phyloP scores from a whole-genome alignment of 2,113 vertebrate species.

The Promerops cafer region DNA sequence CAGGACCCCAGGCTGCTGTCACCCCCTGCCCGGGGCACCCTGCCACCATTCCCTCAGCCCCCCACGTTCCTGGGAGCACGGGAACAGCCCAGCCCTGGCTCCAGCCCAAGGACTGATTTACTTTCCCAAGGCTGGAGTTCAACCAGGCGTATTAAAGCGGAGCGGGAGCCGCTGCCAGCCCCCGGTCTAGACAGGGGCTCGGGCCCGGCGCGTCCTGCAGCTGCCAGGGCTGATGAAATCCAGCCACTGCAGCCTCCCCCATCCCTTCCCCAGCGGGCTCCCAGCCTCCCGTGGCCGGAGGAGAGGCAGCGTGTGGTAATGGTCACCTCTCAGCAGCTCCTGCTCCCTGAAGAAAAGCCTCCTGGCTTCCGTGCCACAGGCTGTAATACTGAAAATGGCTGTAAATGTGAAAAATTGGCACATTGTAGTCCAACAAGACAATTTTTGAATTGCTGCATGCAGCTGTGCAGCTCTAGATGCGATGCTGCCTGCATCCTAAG shows the following conservation, averaged over 20 bases:
- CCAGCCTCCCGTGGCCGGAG: not conserved
- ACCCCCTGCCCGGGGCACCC: accelerated
- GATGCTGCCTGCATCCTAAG: conserved; percentile 21
- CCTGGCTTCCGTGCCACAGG: conserved; percentile 38
- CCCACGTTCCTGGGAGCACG: accelerated
- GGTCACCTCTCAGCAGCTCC: conserved; percentile 55
- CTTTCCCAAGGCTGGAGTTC: not conserved
- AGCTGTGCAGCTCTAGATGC: conserved; percentile 46
- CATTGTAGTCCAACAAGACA: conserved; percentile 69
- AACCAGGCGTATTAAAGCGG: not conserved
- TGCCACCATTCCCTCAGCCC: accelerated
- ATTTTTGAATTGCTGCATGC: conserved; percentile 70
- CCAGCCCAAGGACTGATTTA: not conserved
- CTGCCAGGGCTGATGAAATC: not conserved
- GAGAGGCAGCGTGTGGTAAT: conserved; percentile 47
- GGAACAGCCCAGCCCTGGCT: not conserved
- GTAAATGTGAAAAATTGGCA: conserved; percentile 75
- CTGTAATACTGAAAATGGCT: conserved; percentile 73
- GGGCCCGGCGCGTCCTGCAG: not conserved
- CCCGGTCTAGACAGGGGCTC: not conserved
- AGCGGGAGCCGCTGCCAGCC: not conserved
- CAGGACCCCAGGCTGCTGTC: not conserved
- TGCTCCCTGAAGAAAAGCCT: conserved; percentile 68
- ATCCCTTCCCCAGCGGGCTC: not conserved
- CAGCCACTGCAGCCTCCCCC: not conserved